Evolutionary conservation across 2,797 vertebrate genomes (phyloP), one percentile per base, ranked within the genome.

Genomic region (Valencia hispanica): DNA sequence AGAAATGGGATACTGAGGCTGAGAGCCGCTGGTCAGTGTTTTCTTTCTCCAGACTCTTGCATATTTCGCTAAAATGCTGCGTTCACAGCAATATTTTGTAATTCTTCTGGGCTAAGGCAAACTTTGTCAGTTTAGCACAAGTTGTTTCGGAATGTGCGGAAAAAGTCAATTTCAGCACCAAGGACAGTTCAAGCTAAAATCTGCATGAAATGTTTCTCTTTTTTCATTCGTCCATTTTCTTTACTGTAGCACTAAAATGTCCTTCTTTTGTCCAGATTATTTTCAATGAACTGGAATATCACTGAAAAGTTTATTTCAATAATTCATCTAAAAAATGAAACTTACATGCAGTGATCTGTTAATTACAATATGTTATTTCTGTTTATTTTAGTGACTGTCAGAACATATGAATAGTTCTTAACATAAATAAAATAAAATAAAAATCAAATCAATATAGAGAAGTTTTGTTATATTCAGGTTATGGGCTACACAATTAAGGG

Each of bases 101-200:
- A 43, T 41, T 39, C 17, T 1, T 66, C 18, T 25, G 34, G 34
- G 61, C 20, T 39, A 34, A 36, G 55, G 7, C 59, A 18, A 6
- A 10, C 22, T 20, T 11, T 65, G 61, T 12, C 36, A n/a, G 63
- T 43, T 25, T 12, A 11, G 20, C 1, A 25, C 18, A 36, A n/a
- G 63, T 66, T 66, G 39, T 14, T 66, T 41, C 63, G 14, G 20
- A 66, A 65, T 39, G 20, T 39, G 12, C 2, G 1, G 34, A 1
- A 12, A 72, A 47, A 36, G 25, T 73, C 6, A 2, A 48, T 81
- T 91, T 93, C 93, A 93, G 93, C 70, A 94, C 93, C 83, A 39
- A 30, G 91, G 92, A 93, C 89, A 95, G 92, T 80, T 88, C 85
- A 41, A 15, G 18, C 7, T 17, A 0, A 34, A 25, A 45, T 36